Evolutionary conservation across 2,113 vertebrate genomes (phyloP), one percentile per base, ranked within the genome.

Genomic region (Apistogramma diplotaenia): DNA sequence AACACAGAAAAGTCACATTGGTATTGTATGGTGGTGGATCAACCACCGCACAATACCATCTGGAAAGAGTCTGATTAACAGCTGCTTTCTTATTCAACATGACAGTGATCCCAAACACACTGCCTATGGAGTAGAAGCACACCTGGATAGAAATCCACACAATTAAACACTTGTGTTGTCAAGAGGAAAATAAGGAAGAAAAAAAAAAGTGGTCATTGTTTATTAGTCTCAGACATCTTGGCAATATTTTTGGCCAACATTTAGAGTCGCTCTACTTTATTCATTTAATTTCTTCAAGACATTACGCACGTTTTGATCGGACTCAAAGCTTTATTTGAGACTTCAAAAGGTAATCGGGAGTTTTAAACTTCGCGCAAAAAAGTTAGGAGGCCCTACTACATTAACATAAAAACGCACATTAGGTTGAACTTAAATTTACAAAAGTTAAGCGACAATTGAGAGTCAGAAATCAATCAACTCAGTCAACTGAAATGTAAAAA

Each of bases 361-460:
- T 43, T n/a, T 70, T 13, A n/a, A 51, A 18, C 25, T 2, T 31
- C 2, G 43, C 1, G 1, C 0, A 51, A 49, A 51, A 43, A 51
- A 51, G 6, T 70, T 70, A 49, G 10, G 43, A 70, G 9, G 0
- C 10, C 10, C 10, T 10, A 23, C 18, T 5, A 8, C 25, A 51
- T 13, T 0, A 70, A 51, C 49, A 18, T 49, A 70, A 51, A 2
- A 51, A 51, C 1, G 16, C 16, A 19, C 1, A 51, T 27, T 1
- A 8, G 0, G 0, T 74, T 2, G 8, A 10, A 3, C 0, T 1
- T 0, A 3, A 5, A 2, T 13, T 12, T 10, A 33, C 6, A 29
- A 70, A 70, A 43, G 4, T 18, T 70, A 51, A 13, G 16, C 29
- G 25, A 18, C 6, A 31, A 70, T 5, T 31, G 2, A 15, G 2